Base-by-base conservation (phyloP, 2,113 vertebrate genomes). In the Tragelaphus buxtoni region DNA sequence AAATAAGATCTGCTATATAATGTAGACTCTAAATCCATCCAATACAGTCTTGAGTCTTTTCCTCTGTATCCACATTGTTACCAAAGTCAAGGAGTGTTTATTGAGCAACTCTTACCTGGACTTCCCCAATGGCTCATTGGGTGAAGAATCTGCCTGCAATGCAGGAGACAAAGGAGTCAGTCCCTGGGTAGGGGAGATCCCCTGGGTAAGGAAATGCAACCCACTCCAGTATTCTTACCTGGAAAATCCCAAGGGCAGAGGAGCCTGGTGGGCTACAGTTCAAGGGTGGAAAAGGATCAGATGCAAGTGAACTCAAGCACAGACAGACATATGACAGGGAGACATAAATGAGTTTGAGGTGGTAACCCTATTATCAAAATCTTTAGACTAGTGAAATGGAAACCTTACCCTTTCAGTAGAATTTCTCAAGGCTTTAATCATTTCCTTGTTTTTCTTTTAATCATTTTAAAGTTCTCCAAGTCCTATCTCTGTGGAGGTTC, bases 1-100 rank as follows among this genome's bases (percentile, higher is more conserved):
- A 93, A 96, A 95, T 18, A 95, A 47, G 80, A 96, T 86, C 65
- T 84, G 14, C 56, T 91, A 55, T 20, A 86, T 94, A 88, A 79
- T 77, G 45, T 47, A 61, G 47, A 84, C 79, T 85, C 32, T 91
- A 76, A 96, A 83, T 81, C 18, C 24, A 53, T 35, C 24, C 32
- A 84, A 42, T 93, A 20, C 18, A 79, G 56, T 65, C 87, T 72
- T 72, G 72, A 94, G 11, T 77, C 20, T 92, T 81, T 96, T 89
- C 69, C 32, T 93, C 47, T 88, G 35, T 81, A 90, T n/a, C 39
- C 20, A 39, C 17, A 42, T n/a, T 35, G 65, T 65, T 83, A 35
- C 3, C 10, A 74, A 85, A 92, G 55, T 80, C 8, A 81, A 58
- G 55, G 91, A 74, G 7, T 53, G 85, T 91, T 96, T 85, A 47